Evolutionary conservation across 2,888 invertebrate genomes (phyloP), one percentile per base, ranked within the genome.

Genomic region (Digitonthophagus gazella): DNA sequence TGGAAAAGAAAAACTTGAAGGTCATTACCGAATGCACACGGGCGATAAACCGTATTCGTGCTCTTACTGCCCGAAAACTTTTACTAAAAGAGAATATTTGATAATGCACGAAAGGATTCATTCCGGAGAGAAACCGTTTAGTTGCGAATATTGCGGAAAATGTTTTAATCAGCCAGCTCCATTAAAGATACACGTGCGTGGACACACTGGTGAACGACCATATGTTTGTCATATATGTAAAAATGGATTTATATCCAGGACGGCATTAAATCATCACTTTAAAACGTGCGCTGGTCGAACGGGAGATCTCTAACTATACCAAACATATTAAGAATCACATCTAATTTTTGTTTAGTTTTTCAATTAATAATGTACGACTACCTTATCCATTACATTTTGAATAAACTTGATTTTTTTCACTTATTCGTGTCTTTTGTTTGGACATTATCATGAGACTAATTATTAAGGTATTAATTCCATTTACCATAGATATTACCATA

Each of bases 211-310:
- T 4, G 80, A 80, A 67, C 73, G 76, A 28, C 81, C 80, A 0
- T 81, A 79, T 65, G 81, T 86, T 0, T 89, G 89, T 71, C 83
- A 84, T 4, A 81, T 84, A 8, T 89, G 89, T 65, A 85, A 83
- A 0, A 84, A 85, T 65, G 85, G 87, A 0, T 89, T 88, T 69
- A 86, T 87, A 5, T 67, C 68, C 15, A 67, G 61, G 22, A 64
- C 64, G n/a, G 57, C 69, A 11, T 44, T 70, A 16, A 71, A 66
- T n/a, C 8, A 63, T 15, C 71, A 71, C 61, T 63, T 64, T 18
- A 69, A 58, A 15, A 64, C 56, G 3, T 69, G 69, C 14, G 11
- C 11, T 18, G 67, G 66, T 15, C 15, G 18, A 57, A 44, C 28
- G 6, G 28, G 8, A 3, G 20, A 64, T 22, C 20, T 15, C 0